Conservation (phyloP, 2,113 vertebrate species). For the Hoplias malabaricus region DNA sequence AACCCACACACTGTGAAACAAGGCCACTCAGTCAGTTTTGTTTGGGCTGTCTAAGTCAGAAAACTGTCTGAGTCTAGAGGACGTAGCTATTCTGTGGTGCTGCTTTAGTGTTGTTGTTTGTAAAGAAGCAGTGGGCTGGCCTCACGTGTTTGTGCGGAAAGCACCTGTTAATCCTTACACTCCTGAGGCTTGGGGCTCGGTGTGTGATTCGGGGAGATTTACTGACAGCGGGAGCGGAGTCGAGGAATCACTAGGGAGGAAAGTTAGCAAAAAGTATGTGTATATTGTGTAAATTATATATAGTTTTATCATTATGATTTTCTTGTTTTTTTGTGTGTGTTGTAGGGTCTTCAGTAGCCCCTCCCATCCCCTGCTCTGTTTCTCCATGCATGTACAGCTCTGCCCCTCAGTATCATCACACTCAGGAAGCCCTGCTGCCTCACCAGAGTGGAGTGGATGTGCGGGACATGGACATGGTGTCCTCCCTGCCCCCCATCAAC, state of each 20-base stretch:
- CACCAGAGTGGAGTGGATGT: conserved; percentile 69
- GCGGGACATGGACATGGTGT: conserved; percentile 84
- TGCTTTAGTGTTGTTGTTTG: neutral
- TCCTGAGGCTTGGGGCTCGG: no score
- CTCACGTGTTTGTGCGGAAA: no score
- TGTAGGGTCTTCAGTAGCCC: conserved; percentile 76
- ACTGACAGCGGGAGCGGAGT: no score
- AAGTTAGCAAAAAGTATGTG: no score
- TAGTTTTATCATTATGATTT: neutral
- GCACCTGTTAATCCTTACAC: no score
- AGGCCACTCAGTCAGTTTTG: no score
- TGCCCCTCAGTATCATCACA: conserved; percentile 74
- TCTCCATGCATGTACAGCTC: conserved; percentile 91
- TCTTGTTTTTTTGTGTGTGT: neutral
- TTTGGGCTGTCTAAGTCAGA: no score
- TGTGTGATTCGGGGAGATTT: no score
- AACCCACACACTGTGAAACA: no score
- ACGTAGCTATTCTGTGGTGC: neutral
- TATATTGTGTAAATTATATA: neutral
- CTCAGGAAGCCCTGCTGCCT: conserved; percentile 82
- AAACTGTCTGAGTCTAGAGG: no score
- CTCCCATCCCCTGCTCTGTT: conserved; percentile 69
- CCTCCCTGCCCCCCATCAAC: conserved; percentile 94
- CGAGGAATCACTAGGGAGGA: no score
- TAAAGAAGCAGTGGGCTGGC: no score